Evolutionary conservation across 1,140 invertebrate genomes (phyloP).

Genomic region (Drepana arcuata): DNA sequence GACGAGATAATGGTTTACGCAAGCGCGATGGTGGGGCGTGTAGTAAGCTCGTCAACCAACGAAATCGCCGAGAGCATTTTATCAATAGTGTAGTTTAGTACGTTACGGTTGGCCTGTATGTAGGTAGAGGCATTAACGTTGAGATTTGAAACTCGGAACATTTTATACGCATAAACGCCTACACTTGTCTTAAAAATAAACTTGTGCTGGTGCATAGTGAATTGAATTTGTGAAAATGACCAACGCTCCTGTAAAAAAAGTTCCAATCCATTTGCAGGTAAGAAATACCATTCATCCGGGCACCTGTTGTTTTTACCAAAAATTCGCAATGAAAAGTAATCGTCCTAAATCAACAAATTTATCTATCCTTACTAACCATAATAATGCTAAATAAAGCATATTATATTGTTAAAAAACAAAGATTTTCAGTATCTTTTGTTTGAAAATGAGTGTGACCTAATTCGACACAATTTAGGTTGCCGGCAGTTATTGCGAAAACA

Average conservation of each 20-base stretch:
- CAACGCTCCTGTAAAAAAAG: conserved; percentile 86
- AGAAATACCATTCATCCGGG: conserved; percentile 26
- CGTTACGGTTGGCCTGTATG: conserved; percentile 9
- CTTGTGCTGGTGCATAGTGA: conserved; percentile 47
- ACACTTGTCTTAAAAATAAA: conserved; percentile 54
- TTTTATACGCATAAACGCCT: conserved; percentile 37
- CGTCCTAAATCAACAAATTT: too few species aligned
- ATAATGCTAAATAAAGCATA: too few species aligned
- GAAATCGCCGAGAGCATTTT: conserved; percentile 45
- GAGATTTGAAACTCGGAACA: too few species aligned
- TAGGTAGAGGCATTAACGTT: too few species aligned
- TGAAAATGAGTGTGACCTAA: conserved; percentile 45
- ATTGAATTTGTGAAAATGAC: conserved; percentile 46
- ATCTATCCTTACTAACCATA: too few species aligned
- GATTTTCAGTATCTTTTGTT: too few species aligned
- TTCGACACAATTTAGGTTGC: conserved; percentile 37
- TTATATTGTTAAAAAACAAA: too few species aligned
- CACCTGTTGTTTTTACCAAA: conserved; percentile 36
- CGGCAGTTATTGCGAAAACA: conserved; percentile 23
- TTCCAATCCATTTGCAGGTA: conserved; percentile 94
- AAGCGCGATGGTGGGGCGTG: conserved; percentile 46
- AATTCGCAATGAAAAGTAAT: conserved; percentile 10
- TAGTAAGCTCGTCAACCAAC: conserved; percentile 39
- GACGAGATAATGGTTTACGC: too few species aligned
- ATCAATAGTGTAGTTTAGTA: conserved; percentile 21